Evolutionary conservation across 2,888 invertebrate genomes (phyloP), one percentile per base, ranked within the genome.

Genomic region (Mylabris sibirica): DNA sequence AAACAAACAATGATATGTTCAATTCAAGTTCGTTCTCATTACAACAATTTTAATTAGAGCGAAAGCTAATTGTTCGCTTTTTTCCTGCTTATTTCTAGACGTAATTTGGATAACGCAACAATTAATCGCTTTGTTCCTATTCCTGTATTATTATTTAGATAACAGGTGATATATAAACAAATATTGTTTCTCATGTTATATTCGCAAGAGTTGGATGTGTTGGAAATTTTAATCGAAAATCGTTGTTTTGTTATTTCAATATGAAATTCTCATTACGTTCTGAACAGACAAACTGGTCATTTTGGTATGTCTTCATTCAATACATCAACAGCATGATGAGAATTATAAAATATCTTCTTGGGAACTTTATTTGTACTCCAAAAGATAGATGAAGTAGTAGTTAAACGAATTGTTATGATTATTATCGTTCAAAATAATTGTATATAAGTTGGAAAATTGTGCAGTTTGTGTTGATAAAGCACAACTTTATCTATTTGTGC

Each of bases 31-130:
- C 26, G 26, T 57, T 57, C 57, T 26, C 57, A 57, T 57, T 57
- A 57, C 57, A 57, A 24, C 26, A 24, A 57, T 57, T 26, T 26
- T 57, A 57, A 57, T 57, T 57, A n/a, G 57, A 57, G 26, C 57
- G 57, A 57, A 57, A 57, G 57, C 57, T 57, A n/a, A 22, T 22
- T 53, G 11, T 3, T 44, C n/a, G n/a, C 5, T n/a, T 17, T 3
- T 3, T 26, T 26, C 24, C 14, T n/a, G 24, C 4, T n/a, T 14
- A 20, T 30, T 30, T 30, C 30, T 57, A 57, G 57, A 24, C 57
- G 57, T 20, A 57, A 57, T 12, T 3, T 49, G 22, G 24, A 57
- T 24, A 57, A 57, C 57, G 57, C 57, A 57, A 57, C 9, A 57
- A 14, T 24, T 57, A 57, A 57, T 57, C 14, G 8, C 6, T 26